These are phyloP conservation scores for Pseudoatta argentina DNA, from an alignment of 1,140 invertebrate species.

Conservation along the genomic window DNA sequence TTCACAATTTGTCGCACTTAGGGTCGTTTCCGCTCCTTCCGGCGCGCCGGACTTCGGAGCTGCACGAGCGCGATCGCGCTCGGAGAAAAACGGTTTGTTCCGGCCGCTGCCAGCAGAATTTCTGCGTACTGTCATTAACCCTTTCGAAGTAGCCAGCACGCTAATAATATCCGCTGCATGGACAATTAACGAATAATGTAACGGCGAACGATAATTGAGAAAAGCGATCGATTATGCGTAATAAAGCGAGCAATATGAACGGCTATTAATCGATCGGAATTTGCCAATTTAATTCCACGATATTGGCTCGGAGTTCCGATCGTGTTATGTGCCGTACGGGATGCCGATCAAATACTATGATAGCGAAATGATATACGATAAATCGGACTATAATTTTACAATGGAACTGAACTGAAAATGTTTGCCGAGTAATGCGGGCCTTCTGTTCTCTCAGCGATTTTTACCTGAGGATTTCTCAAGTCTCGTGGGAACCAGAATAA, in stretches of 20 bases:
- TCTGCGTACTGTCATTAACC: constrained; percentile 40
- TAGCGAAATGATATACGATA: not conserved
- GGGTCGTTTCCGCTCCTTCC: constrained; percentile 44
- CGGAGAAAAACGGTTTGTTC: constrained; percentile 49
- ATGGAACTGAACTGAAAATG: not conserved
- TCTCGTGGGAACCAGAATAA: constrained; percentile 35
- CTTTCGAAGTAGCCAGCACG: not conserved
- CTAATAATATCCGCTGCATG: constrained; percentile 4
- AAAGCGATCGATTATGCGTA: constrained; percentile 6
- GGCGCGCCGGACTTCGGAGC: not conserved
- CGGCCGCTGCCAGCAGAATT: constrained; percentile 16
- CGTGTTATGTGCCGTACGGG: not conserved
- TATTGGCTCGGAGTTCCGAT: not conserved
- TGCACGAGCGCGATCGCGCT: not conserved
- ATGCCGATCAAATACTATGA: not conserved
- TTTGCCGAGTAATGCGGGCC: not conserved
- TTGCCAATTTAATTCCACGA: not conserved
- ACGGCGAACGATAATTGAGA: not conserved
- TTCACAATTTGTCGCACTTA: constrained; percentile 55
- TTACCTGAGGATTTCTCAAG: constrained; percentile 1
- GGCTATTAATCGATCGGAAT: not conserved
- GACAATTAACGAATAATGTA: not conserved
- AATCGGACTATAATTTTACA: not conserved
- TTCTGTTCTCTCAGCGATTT: not conserved
- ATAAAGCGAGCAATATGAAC: not conserved